Evolutionary conservation across 2,888 invertebrate genomes (phyloP).

Genomic region (Watsonalla cultraria): DNA sequence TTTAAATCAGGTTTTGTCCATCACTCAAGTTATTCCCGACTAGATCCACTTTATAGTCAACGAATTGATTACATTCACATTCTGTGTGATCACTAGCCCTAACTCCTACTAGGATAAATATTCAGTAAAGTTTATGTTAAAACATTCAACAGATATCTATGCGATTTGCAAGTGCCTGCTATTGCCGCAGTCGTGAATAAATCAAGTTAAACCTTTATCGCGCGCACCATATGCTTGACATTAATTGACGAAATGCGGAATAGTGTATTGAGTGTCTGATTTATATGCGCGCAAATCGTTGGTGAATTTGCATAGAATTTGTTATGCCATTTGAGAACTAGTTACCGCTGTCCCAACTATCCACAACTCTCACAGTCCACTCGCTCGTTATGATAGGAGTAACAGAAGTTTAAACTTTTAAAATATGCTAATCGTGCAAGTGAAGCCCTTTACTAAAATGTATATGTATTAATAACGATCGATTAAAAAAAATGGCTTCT

Average conservation of each 20-base stretch:
- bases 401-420: no score
- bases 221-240: conserved; percentile 47
- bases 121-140: conserved; percentile 11
- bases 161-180: conserved; percentile 18
- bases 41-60: no score
- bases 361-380: conserved; percentile 35
- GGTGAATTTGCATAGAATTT: conserved; percentile 67
- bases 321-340: conserved; percentile 57
- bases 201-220: conserved; percentile 36
- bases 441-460: no score
- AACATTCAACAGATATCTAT: conserved; percentile 15
- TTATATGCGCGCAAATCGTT: conserved; percentile 58
- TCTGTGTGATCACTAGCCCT: no score
- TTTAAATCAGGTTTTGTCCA: no score
- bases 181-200: conserved; percentile 29
- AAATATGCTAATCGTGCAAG: no score
- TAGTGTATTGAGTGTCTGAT: conserved; percentile 41
- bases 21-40: no score
- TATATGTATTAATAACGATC: no score
- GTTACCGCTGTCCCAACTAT: conserved; percentile 46
- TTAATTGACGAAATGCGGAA: conserved; percentile 62
- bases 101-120: conserved; percentile 18
- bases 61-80: no score
- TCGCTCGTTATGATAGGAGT: conserved; percentile 49
- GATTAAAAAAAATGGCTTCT: not conserved